Percentiles rank a stretch among this genome's conserved stretches.
Evolutionary conservation across 2,888 invertebrate genomes (phyloP).

Genomic region (Drosophila anomelani): DNA sequence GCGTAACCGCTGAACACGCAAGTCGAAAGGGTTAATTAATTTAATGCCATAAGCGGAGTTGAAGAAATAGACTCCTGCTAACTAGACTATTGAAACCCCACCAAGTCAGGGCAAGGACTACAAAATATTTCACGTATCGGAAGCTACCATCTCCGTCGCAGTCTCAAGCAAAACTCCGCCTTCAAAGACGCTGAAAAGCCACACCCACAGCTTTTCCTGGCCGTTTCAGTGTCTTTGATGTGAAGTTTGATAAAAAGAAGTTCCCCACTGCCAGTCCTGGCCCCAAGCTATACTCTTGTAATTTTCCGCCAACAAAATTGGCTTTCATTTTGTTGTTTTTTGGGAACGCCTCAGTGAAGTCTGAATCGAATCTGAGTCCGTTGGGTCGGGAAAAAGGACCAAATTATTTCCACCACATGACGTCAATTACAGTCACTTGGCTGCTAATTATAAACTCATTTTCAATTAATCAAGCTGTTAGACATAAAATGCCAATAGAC

Average conservation of each 20-base stretch:
- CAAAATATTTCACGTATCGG: conserved; percentile 9
- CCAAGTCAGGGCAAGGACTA: conserved; percentile 13
- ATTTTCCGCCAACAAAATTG: conserved; percentile 54
- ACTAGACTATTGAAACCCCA: conserved; percentile 39
- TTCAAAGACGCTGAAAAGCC: conserved; percentile 33
- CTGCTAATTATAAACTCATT: conserved; percentile 74
- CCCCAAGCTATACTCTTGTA: conserved; percentile 44
- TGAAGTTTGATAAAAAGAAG: conserved; percentile 43
- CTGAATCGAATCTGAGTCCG: conserved; percentile 16
- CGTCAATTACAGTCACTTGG: conserved; percentile 47
- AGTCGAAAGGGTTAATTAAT: conserved; percentile 79
- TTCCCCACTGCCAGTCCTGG: conserved; percentile 40
- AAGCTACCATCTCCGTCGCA: conserved; percentile 1
- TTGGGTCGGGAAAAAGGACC: neutral
- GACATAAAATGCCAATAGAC: conserved; percentile 25
- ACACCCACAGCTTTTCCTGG: conserved; percentile 27
- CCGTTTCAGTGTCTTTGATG: conserved; percentile 63
- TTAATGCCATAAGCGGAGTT: conserved; percentile 51
- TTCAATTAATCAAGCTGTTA: conserved; percentile 74
- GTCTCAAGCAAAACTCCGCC: conserved; percentile 34
- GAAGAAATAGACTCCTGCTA: conserved; percentile 1
- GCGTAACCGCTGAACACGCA: conserved; percentile 79
- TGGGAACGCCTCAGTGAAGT: conserved; percentile 36
- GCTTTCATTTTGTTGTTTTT: conserved; percentile 46
- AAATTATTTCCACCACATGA: conserved; percentile 27